phyloP scores from a whole-genome alignment of 2,797 vertebrate species.

The Chrosomus eos region DNA sequence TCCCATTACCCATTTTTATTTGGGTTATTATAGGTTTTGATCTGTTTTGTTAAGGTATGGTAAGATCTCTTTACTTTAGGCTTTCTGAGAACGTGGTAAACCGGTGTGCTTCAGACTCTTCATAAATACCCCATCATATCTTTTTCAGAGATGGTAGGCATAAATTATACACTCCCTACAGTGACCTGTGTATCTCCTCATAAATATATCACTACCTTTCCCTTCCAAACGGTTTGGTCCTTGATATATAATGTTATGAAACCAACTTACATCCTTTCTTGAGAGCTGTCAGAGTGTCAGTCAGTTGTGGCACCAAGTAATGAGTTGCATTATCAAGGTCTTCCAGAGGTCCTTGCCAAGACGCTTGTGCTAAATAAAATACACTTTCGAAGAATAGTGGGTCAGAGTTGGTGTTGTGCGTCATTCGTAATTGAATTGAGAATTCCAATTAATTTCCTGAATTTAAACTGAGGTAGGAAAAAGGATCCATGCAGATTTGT shows the following conservation, averaged over 20 bases:
- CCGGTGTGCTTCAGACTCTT: slow-evolving; percentile 25
- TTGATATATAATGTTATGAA: slow-evolving; percentile 35
- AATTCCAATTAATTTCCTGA: background rate
- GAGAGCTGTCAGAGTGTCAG: slow-evolving; percentile 30
- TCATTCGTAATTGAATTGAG: background rate
- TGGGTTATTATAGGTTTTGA: background rate
- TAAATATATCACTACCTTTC: slow-evolving; percentile 36
- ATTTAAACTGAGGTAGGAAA: background rate
- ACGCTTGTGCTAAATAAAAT: slow-evolving; percentile 7
- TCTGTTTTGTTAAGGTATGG: slow-evolving; percentile 18
- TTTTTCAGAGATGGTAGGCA: slow-evolving; percentile 32
- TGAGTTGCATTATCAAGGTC: slow-evolving; percentile 20
- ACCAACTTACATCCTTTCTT: slow-evolving; percentile 12
- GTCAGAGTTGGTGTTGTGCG: background rate
- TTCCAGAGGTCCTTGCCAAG: background rate
- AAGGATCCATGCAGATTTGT: background rate
- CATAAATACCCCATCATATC: slow-evolving; percentile 44
- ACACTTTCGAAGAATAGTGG: background rate
- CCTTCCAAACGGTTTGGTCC: slow-evolving; percentile 24
- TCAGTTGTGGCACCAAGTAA: slow-evolving; percentile 35
- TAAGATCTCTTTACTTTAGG: slow-evolving; percentile 23
- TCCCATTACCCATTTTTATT: slow-evolving; percentile 28
- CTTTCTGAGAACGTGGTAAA: background rate
- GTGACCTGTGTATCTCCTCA: slow-evolving; percentile 39
- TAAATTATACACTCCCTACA: slow-evolving; percentile 32